Base-by-base conservation (phyloP, 2,797 vertebrate genomes). In the Coregonus ussuriensis region DNA sequence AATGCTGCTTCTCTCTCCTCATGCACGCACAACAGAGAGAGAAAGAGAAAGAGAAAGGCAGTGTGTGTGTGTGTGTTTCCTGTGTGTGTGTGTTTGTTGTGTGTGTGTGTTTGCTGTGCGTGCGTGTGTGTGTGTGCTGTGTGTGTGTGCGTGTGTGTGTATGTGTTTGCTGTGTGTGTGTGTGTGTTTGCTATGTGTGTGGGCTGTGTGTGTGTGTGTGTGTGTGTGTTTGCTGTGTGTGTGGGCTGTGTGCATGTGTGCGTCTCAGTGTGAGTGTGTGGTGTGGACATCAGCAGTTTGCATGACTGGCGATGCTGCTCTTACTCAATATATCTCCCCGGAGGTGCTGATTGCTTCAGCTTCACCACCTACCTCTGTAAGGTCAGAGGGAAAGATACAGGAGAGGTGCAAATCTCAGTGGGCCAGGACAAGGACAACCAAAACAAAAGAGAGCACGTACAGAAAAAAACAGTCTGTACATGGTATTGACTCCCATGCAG, bases 271-370 rank as follows among this genome's bases (percentile, higher is more conserved):
- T 73, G 16, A 78, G 76, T 59, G n/a, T 62, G 70, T 51, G 74
- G 80, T 53, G 74, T 81, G 86, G 70, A 90, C 86, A 78, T 91
- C 86, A 89, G 85, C 84, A 83, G 75, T 77, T 74, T 86, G 88
- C 82, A 79, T 80, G n/a, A 72, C 85, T 82, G 83, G 82, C 78
- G 77, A 80, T 35, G 29, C 82, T 35, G 33, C 82, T 84, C 84
- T 89, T 86, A 85, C 87, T 85, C 88, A 76, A 81, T 71, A 66
- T 72, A 85, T 81, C 81, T 89, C 88, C 81, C 18, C 54, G 77
- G 88, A 85, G 84, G 79, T 71, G 65, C 72, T 74, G 82, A 56
- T 47, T 47, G 41, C 83, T 84, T 84, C 81, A 85, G 88, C 88
- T 81, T 80, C 74, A 37, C 79, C 88, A 86, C 87, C 84, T 90